These are phyloP conservation scores for Acipenser ruthenus DNA, from an alignment of 2,797 vertebrate species.

Conservation along the genomic window DNA sequence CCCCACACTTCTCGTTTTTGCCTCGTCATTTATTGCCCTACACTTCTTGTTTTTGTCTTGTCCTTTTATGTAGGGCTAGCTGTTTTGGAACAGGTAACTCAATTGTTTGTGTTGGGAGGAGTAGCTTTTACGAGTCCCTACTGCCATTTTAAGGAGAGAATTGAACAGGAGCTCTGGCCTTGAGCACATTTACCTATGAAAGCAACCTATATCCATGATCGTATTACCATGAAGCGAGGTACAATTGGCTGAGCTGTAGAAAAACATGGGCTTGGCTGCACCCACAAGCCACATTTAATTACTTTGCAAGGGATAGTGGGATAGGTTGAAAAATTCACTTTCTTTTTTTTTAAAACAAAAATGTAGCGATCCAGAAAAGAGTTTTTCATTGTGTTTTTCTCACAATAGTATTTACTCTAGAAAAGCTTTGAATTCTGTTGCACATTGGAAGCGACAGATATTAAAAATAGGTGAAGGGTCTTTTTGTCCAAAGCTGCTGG, in stretches of 20 bases:
- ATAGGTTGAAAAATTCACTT: slow-evolving; percentile 17
- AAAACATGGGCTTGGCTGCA: slow-evolving; percentile 16
- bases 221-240: slow-evolving; percentile 35
- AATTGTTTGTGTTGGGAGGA: too few species aligned
- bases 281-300: slow-evolving; percentile 15
- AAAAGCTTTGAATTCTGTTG: not conserved
- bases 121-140: too few species aligned
- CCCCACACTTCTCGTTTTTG: too few species aligned
- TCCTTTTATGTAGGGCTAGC: too few species aligned
- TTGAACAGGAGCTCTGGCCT: not conserved
- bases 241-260: slow-evolving; percentile 16
- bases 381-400: not conserved
- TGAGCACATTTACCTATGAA: slow-evolving; percentile 3
- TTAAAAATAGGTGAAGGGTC: not conserved
- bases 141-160: not conserved
- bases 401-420: not conserved
- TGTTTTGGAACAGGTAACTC: too few species aligned
- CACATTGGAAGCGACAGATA: not conserved
- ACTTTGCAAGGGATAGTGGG: slow-evolving; percentile 27
- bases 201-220: slow-evolving; percentile 11
- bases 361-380: not conserved
- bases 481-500: not conserved
- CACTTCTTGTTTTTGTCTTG: too few species aligned
- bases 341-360: not conserved
- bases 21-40: too few species aligned